Conservation (phyloP, 2,888 invertebrate genomes). For the Caenorhabditis sinica region DNA sequence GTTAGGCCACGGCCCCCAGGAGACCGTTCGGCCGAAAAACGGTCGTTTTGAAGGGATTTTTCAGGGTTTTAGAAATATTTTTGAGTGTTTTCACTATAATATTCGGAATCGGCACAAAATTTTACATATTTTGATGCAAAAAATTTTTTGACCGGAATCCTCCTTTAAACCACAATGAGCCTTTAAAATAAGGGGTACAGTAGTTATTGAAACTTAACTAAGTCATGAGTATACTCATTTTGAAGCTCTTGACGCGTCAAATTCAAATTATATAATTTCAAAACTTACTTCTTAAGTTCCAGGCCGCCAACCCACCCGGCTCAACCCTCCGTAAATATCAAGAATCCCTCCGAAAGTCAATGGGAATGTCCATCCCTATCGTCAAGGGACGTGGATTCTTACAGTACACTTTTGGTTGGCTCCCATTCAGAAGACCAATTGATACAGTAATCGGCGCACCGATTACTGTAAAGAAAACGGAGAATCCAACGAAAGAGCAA, state of each 20-base stretch:
- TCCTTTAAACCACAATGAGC: not conserved
- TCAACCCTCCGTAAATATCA: slow-evolving; percentile 72
- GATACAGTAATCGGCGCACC: slow-evolving; percentile 94
- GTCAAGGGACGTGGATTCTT: slow-evolving; percentile 89
- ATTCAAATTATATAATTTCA: not conserved
- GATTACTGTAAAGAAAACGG: slow-evolving; percentile 88
- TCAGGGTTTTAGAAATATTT: no score
- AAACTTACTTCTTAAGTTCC: not conserved
- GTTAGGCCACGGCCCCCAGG: no score
- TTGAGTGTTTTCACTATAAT: no score
- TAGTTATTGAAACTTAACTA: not conserved
- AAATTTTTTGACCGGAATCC: no score
- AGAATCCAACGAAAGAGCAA: slow-evolving; percentile 89
- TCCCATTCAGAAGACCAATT: slow-evolving; percentile 91
- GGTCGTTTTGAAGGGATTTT: no score
- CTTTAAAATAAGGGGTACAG: no score
- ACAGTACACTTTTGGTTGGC: slow-evolving; percentile 91
- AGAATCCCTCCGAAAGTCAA: slow-evolving; percentile 73
- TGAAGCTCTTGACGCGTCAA: not conserved
- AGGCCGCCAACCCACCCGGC: slow-evolving; percentile 72
- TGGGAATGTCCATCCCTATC: slow-evolving; percentile 84
- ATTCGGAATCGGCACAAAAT: no score
- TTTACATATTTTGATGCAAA: no score
- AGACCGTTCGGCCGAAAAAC: no score
- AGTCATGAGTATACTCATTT: not conserved